Base-by-base conservation (phyloP, 2,888 invertebrate species). In the Zonitis immaculata region DNA sequence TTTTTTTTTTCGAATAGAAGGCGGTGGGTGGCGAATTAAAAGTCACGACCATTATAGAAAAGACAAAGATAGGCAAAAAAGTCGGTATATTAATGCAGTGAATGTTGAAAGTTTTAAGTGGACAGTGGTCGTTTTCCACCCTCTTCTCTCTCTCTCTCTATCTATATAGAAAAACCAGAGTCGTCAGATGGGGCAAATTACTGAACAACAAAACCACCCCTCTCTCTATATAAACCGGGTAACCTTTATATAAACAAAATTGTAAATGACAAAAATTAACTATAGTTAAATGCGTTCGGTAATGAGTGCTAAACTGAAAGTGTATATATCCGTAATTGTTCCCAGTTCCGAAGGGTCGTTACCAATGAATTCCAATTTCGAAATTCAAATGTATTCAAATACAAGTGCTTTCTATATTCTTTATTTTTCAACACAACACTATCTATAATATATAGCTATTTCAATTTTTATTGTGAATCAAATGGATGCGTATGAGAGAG, bases 221-320 rank as follows among this genome's bases (percentile, higher is more conserved):
- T 52, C 54, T 59, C n/a, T n/a, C n/a, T n/a, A n/a, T n/a, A n/a
- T n/a, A n/a, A 65, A 63, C 60, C 58, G 57, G 51, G 58, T 66
- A 66, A 64, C 69, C 67, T 66, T n/a, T n/a, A n/a, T 70, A 71
- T 73, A 73, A 73, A 73, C 71, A 73, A 73, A 73, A 73, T 73
- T 72, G 69, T 65, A 68, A 66, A 69, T 70, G 73, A 72, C 73
- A 73, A 74, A 74, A 73, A 73, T 73, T 73, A 72, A 71, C 72
- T 71, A 65, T 70, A 66, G 69, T 68, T 69, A 69, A 71, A 69
- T 69, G 71, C 65, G 67, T 68, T 68, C 63, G 68, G 69, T 72
- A 73, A 73, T 70, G 70, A 72, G 70, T n/a, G 71, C 68, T 69
- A 70, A 71, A 71, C 71, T 69, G 70, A 64, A 71, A 72, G 69